These are phyloP conservation scores for Mus musculus DNA, from an alignment of 2,113 vertebrate species.

Conservation along the genomic window GRCm39 chr9:45721501-45722000, in stretches of 20 bases:
- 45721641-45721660: background rate
- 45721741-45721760: background rate
- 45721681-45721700: background rate
- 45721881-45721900: background rate
- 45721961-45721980: background rate
- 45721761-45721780: background rate
- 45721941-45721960: background rate
- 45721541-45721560: background rate
- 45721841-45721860: background rate
- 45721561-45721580: background rate
- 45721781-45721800: background rate
- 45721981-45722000: background rate
- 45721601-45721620: background rate
- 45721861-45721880: background rate
- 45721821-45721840: background rate
- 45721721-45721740: background rate
- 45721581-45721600: conserved; percentile 23
- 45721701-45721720: background rate
- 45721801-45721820: background rate
- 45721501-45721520: no score
- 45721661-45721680: background rate
- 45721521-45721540: background rate
- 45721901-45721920: background rate
- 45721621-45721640: background rate
- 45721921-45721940: background rate